Percentiles rank a stretch among this genome's conserved stretches.
phyloP scores from a whole-genome alignment of 2,113 vertebrate species.

The Stigmatopora argus region DNA sequence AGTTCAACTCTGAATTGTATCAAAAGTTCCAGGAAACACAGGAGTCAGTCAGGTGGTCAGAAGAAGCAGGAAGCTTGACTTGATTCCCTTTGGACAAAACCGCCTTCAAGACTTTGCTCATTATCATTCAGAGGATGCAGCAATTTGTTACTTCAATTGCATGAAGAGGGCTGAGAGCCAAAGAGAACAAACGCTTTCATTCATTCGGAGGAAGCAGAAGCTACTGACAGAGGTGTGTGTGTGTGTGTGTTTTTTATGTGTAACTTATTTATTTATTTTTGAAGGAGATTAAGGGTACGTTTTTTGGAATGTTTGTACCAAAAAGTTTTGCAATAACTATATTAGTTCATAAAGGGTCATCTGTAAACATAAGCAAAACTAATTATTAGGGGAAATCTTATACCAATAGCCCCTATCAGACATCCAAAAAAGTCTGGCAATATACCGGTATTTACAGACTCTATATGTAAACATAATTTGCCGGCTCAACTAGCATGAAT shows the following conservation, averaged over 20 bases:
- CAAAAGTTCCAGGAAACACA: conserved; percentile 46
- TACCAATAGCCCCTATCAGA: too few species aligned
- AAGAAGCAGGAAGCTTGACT: conserved; percentile 72
- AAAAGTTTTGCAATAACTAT: neutral
- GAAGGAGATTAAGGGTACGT: neutral
- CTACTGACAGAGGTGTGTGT: conserved; percentile 36
- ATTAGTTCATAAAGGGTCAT: too few species aligned
- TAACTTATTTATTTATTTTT: neutral
- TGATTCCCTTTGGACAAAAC: conserved; percentile 85
- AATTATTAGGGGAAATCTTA: too few species aligned
- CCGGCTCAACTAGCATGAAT: too few species aligned
- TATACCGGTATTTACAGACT: too few species aligned
- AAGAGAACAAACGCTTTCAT: conserved; percentile 55
- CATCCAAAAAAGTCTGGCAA: too few species aligned
- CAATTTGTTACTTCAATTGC: conserved; percentile 98
- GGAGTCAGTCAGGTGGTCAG: conserved; percentile 79
- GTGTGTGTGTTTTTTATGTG: conserved; percentile 20
- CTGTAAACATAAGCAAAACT: too few species aligned
- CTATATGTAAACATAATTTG: too few species aligned
- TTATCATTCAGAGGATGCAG: conserved; percentile 99
- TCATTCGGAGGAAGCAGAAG: conserved; percentile 51
- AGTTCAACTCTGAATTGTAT: conserved; percentile 11
- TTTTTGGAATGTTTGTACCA: neutral
- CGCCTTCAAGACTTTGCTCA: conserved; percentile 91
- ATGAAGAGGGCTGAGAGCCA: conserved; percentile 82